Evolutionary conservation across 2,888 invertebrate genomes (phyloP).

Genomic region (Thereva nobilitata): DNA sequence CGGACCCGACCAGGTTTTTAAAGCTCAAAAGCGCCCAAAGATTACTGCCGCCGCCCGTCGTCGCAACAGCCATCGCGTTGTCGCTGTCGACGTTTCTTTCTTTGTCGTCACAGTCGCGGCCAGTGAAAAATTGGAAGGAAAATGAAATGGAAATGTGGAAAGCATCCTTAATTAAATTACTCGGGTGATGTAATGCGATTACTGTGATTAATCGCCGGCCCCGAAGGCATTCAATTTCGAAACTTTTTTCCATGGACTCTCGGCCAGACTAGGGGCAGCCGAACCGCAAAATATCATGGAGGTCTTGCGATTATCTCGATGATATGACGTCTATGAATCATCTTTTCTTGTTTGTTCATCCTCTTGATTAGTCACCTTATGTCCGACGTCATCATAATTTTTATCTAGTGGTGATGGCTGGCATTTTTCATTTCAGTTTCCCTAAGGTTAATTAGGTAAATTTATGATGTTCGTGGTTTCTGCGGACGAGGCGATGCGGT

Average conservation of each 20-base stretch:
- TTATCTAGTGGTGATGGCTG: constrained; percentile 20
- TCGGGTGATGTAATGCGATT: constrained; percentile 30
- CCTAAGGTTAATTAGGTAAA: constrained; percentile 17
- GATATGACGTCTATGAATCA: constrained; percentile 27
- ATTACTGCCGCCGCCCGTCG: neutral
- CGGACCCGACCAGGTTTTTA: constrained; percentile 5
- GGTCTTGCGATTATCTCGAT: constrained; percentile 18
- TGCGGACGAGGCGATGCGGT: neutral
- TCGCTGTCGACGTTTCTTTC: neutral
- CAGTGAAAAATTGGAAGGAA: constrained; percentile 18
- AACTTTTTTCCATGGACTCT: constrained; percentile 2
- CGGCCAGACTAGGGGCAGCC: constrained; percentile 3
- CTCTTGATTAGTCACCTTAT: constrained; percentile 26
- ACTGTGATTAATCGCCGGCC: constrained; percentile 23
- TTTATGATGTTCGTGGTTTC: constrained; percentile 11
- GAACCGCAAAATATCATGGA: constrained; percentile 17
- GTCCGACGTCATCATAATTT: constrained; percentile 29
- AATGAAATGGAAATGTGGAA: constrained; percentile 30
- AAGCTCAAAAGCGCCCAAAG: neutral
- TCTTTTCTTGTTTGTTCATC: constrained; percentile 12
- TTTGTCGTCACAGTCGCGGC: neutral
- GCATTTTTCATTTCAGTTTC: constrained; percentile 10
- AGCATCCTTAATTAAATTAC: constrained; percentile 33
- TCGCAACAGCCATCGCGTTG: neutral
- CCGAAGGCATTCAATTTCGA: constrained; percentile 16